phyloP scores from a whole-genome alignment of 2,113 vertebrate species.

The Mixornis gularis region DNA sequence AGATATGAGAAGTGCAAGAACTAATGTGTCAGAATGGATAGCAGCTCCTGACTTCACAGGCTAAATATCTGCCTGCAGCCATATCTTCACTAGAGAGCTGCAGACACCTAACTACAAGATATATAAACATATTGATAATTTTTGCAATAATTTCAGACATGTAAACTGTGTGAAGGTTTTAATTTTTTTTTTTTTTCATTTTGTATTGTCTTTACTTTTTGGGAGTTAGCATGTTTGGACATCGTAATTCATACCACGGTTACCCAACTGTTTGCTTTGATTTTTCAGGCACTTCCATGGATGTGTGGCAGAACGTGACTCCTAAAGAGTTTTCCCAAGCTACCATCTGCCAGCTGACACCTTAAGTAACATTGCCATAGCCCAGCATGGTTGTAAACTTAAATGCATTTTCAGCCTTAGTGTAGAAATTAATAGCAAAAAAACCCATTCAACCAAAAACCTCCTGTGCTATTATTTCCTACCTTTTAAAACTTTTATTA shows the following conservation, averaged over 20 bases:
- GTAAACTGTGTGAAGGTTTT: neutral
- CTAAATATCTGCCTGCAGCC: neutral
- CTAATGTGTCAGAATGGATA: neutral
- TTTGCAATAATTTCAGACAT: neutral
- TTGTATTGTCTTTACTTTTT: neutral
- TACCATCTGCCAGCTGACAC: conserved; percentile 12
- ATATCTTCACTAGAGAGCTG: neutral
- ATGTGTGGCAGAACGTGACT: neutral
- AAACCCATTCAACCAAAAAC: neutral
- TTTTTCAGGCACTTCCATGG: neutral
- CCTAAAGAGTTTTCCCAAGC: neutral
- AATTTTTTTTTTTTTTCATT: neutral
- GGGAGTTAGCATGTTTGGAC: neutral
- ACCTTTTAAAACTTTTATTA: neutral
- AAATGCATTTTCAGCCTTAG: neutral
- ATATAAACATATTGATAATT: neutral
- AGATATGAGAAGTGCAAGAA: neutral
- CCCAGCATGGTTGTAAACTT: neutral
- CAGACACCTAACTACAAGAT: neutral
- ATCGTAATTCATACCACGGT: fast-evolving
- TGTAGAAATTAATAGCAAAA: neutral
- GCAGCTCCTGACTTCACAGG: neutral
- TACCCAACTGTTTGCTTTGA: neutral
- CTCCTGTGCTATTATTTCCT: neutral
- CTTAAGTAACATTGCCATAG: neutral